phyloP scores from a whole-genome alignment of 2,888 invertebrate species.

The Drosophila emarginata region DNA sequence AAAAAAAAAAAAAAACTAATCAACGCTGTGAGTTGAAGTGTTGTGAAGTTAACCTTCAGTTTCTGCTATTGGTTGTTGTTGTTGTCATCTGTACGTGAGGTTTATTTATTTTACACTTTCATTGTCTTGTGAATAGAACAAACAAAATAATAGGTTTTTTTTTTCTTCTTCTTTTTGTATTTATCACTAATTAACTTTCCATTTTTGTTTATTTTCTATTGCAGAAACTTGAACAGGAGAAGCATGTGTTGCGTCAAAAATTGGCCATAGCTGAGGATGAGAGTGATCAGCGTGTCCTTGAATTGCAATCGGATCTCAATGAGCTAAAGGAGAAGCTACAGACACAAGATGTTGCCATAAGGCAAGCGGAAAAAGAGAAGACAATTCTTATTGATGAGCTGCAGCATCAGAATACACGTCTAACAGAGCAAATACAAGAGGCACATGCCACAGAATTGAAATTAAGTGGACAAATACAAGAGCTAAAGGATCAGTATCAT shows the following conservation, averaged over 20 bases:
- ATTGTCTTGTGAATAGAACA: slow-evolving; percentile 67
- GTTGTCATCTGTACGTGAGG: slow-evolving; percentile 54
- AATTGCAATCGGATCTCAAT: slow-evolving; percentile 93
- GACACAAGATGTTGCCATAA: slow-evolving; percentile 83
- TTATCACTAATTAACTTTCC: slow-evolving; percentile 51
- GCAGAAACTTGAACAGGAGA: slow-evolving; percentile 96
- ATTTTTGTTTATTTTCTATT: slow-evolving; percentile 66
- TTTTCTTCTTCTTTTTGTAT: background rate
- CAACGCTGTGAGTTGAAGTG: slow-evolving; percentile 34
- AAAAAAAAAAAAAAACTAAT: slow-evolving; percentile 40
- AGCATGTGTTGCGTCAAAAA: slow-evolving; percentile 92
- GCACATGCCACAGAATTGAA: slow-evolving; percentile 91
- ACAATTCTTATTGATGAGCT: slow-evolving; percentile 91
- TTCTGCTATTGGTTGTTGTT: slow-evolving; percentile 23
- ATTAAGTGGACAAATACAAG: slow-evolving; percentile 90
- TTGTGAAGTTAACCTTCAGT: slow-evolving; percentile 61
- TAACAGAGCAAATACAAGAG: slow-evolving; percentile 93
- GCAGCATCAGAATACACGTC: slow-evolving; percentile 93
- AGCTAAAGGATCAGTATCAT: slow-evolving; percentile 92
- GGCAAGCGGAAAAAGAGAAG: slow-evolving; percentile 89
- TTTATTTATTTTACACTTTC: slow-evolving; percentile 60
- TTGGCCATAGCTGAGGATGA: slow-evolving; percentile 93
- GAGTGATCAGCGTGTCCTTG: slow-evolving; percentile 92
- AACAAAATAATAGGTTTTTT: slow-evolving; percentile 38
- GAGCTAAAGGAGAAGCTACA: slow-evolving; percentile 90